Evolutionary conservation across 2,888 invertebrate genomes (phyloP), one percentile per base, ranked within the genome.

Genomic region (Hylaea fasciaria): DNA sequence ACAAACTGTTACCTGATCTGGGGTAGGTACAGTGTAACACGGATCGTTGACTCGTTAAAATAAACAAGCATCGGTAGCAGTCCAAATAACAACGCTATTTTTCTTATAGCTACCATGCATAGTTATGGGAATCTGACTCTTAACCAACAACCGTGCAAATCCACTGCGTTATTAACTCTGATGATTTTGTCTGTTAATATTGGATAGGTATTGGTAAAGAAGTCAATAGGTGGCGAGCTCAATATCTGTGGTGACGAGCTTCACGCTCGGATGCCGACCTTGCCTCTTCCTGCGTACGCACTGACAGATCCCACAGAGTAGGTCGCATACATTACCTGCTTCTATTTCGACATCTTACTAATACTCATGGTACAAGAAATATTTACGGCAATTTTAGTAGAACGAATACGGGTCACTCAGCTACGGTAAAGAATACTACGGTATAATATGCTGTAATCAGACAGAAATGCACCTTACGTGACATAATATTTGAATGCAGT

Each of bases 191-290:
- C 7, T 10, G 41, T 57, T 53, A 50, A 49, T 28, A 55, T 41
- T 49, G 56, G 57, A 49, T 58, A 47, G 22, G 56, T 64, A 58
- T 59, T 51, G 60, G 70, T 67, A 71, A 14, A 72, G 72, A 66
- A 73, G 78, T 85, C 85, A 85, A 83, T 85, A 77, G 56, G 82
- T 81, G 81, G 77, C 83, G 83, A n/a, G n/a, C n/a, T n/a, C n/a
- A n/a, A n/a, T n/a, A n/a, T 22, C 22, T 22, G 22, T 22, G 56
- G 82, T 81, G 81, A 77, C 83, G 83, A 85, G 86, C 82, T 89
- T 88, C 85, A 91, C 88, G 91, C 81, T 86, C 86, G 87, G 81
- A 70, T 80, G 89, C 90, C 87, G 90, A 86, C 90, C 88, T 89
- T 91, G 89, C 87, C 86, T 84, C 83, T 87, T 89, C 90, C 87